Evolutionary conservation across 2,888 invertebrate species (phyloP), one percentile per base, ranked within the genome.

Genomic region (Atrina japonica): DNA sequence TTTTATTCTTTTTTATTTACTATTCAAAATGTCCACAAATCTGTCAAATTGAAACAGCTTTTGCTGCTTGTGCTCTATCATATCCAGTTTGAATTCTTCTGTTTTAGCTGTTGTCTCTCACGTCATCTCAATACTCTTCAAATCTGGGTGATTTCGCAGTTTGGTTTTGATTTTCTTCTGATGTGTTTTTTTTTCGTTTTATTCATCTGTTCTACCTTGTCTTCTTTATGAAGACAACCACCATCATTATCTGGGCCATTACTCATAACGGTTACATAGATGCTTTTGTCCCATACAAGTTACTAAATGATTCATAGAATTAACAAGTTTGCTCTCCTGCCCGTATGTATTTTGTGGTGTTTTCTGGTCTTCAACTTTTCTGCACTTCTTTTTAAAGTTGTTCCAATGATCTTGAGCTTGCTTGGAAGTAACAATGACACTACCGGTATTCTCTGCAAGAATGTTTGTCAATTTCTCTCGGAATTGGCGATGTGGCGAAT

Each of bases 361-460:
- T n/a, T n/a, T n/a, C n/a, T 45, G 25, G 23, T 60, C 60, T 2
- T 45, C 60, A 14, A 59, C 45, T 45, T 47, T 47, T n/a, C 47
- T 60, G n/a, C 2, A 60, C 27, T 45, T 60, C 30, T 60, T 47
- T 45, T 60, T 60, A 25, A 60, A 29, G 21, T 60, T 60, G 11
- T 58, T 58, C 58, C 58, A 58, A 41, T 58, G 40, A 23, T 58
- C 58, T 14, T 41, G 18, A 7, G 58, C 58, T 25, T 58, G 41
- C 23, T 41, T 18, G 21, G 1, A 14, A 16, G 40, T 23, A 3
- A 58, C n/a, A 30, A 7, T 3, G 18, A 58, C 30, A 41, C 43
- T 58, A n/a, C n/a, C n/a, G n/a, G n/a, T n/a, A 21, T 21, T 18
- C 18, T 40, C 16, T 5, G 3, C 16, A 21, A 58, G 18, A 9